Conservation (phyloP, 2,113 vertebrate species). For the Dendrocopos noguchii region DNA sequence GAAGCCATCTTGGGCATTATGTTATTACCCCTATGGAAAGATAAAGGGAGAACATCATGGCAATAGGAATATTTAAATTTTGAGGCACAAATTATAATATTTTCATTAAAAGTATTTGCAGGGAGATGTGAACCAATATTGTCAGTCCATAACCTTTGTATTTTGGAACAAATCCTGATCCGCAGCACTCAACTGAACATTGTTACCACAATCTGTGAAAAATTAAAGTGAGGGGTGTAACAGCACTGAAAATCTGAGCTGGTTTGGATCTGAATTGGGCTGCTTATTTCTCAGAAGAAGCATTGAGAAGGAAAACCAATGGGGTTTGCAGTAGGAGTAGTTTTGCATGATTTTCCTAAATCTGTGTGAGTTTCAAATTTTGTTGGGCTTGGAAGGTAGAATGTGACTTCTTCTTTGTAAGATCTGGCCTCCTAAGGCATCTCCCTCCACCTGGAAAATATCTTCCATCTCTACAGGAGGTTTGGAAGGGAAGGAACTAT, state of each 20-base stretch:
- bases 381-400: neutral
- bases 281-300: neutral
- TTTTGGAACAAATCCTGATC: neutral
- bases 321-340: neutral
- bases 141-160: neutral
- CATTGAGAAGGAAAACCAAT: neutral
- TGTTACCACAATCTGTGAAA: neutral
- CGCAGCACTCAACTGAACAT: neutral
- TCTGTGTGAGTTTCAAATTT: neutral
- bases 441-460: neutral
- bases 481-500: neutral
- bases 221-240: neutral
- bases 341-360: neutral
- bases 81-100: neutral
- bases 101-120: neutral
- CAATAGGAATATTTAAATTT: neutral
- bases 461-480: neutral
- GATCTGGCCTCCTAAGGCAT: neutral
- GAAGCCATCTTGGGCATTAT: slow-evolving; percentile 45
- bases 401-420: neutral
- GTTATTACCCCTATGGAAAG: slow-evolving; percentile 25
- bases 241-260: neutral
- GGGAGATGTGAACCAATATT: neutral
- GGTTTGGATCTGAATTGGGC: neutral
- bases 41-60: slow-evolving; percentile 22